Base-by-base conservation (phyloP, 1,140 invertebrate species). In the Bombus superbus region DNA sequence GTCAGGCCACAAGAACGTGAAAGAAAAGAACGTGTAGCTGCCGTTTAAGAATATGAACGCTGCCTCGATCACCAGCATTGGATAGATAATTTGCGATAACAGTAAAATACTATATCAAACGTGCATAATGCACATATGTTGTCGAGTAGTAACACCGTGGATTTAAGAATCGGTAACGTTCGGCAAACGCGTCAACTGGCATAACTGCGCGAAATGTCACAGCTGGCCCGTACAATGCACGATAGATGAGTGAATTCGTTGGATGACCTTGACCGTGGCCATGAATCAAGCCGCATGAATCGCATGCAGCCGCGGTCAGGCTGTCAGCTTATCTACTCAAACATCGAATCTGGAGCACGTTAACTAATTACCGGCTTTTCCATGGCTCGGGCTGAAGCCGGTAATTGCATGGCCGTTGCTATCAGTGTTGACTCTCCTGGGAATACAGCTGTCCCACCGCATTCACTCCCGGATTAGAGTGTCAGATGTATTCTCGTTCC, bases 361-460 rank as follows among this genome's bases (percentile, higher is more conserved):
- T 91, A 89, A 90, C 89, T 90, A 91, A 91, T 90, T 91, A 90
- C 89, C 86, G 89, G 89, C 89, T 90, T 90, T 90, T 90, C 89
- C 89, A 90, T 86, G 89, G 89, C 74, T 85, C 86, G 64, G 78
- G 86, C 72, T 78, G 83, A 86, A 85, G 86, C 83, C 86, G 79
- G 89, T 90, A 90, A 90, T 90, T 87, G 85, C 89, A 89, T 78
- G 81, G 68, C 78, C 85, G 88, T 89, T 79, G 73, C 85, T 85
- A 90, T 90, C 89, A 86, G 83, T 86, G 88, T 89, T 89, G 89
- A 90, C 86, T 87, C 89, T 90, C 89, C 74, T 86, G 88, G 85
- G 88, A 89, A 90, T 81, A 83, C 81, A 76, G 78, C 79, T 72
- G 57, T 81, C 77, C 79, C 81, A 28, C 59, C 66, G 76, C 62